Evolutionary conservation across 2,797 vertebrate species (phyloP).

Genomic region (Chelonia mydas): DNA sequence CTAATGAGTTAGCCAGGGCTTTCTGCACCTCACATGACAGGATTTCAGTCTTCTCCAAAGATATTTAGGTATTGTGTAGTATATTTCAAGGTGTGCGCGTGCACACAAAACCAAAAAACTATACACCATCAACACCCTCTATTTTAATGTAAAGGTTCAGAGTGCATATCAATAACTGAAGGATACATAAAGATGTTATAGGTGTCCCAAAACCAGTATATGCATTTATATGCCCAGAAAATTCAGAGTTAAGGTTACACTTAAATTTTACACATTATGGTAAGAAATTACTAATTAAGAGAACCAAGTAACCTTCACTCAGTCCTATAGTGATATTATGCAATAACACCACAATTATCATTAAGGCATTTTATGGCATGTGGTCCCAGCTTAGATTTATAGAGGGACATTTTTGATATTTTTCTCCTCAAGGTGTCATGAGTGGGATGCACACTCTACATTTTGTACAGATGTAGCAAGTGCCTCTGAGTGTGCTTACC

Average conservation of each 20-base stretch:
- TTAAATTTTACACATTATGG: neutral
- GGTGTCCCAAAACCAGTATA: neutral
- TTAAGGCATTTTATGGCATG: neutral
- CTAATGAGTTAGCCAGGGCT: neutral
- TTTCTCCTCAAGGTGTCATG: neutral
- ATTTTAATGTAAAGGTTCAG: neutral
- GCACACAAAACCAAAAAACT: neutral
- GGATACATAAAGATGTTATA: neutral
- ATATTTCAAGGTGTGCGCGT: neutral
- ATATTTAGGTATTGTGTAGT: neutral
- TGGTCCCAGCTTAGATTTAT: neutral
- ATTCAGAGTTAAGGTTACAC: neutral
- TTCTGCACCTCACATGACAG: neutral
- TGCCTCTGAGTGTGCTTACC: neutral
- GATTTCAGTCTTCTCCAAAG: neutral
- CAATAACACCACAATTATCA: neutral
- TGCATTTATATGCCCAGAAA: neutral
- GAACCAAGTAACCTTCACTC: neutral
- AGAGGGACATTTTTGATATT: neutral
- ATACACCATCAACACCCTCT: neutral
- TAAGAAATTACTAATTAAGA: neutral
- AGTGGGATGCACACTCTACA: neutral
- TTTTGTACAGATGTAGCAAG: neutral
- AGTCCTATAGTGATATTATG: neutral
- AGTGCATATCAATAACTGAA: neutral